These are phyloP conservation scores for Drosophila demipolita DNA, from an alignment of 2,888 invertebrate species.

Conservation along the genomic window DNA sequence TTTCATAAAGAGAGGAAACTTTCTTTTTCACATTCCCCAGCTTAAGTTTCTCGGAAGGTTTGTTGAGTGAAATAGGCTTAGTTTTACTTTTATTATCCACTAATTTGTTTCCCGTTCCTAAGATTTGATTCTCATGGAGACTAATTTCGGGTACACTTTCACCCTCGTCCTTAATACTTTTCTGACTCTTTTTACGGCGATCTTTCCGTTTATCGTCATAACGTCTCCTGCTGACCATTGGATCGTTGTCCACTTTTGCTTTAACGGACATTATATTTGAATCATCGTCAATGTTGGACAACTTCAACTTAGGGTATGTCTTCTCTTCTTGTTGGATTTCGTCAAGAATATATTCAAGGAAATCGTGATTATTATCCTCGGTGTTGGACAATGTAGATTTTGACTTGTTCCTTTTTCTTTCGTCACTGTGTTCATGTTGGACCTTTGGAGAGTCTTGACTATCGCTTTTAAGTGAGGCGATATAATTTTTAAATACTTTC, in stretches of 20 bases:
- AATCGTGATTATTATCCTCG: background rate
- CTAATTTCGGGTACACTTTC: background rate
- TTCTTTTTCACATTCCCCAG: background rate
- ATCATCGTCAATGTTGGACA: background rate
- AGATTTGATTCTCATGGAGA: background rate
- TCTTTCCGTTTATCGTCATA: background rate
- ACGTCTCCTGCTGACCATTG: background rate
- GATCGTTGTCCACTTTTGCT: background rate
- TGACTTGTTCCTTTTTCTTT: background rate
- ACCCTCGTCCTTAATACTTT: background rate
- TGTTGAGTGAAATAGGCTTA: constrained; percentile 4
- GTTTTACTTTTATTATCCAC: background rate
- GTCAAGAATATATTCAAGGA: background rate
- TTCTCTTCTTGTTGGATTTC: background rate
- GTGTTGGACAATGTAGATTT: background rate
- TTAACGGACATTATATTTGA: background rate
- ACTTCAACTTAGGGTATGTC: background rate
- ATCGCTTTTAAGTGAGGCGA: background rate
- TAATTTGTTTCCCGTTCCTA: background rate
- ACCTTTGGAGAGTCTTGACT: background rate
- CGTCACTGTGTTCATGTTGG: background rate
- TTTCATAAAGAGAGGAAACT: background rate
- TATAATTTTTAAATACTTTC: background rate
- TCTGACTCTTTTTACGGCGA: background rate
- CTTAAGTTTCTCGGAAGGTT: background rate